A percentile compares a stretch with the other conserved stretches of the same genome.
phyloP scores from a whole-genome alignment of 1,140 invertebrate genomes.

The Drosophila ercepeae region DNA sequence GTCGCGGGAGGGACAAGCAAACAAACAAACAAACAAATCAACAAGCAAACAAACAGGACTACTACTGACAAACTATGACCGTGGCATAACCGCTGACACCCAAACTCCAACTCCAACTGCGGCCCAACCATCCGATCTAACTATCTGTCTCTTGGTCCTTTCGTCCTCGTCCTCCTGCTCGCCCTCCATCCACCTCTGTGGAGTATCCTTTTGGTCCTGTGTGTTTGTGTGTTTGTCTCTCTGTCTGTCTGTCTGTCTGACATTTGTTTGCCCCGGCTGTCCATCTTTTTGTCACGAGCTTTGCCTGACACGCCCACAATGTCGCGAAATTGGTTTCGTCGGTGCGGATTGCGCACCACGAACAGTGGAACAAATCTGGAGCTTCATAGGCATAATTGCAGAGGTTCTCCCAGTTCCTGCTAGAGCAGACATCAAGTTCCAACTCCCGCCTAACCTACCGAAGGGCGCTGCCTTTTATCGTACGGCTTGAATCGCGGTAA shows the following conservation, averaged over 20 bases:
- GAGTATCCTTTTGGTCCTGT: constrained; percentile 30
- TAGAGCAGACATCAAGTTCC: no score
- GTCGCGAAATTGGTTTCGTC: constrained; percentile 64
- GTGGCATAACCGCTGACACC: constrained; percentile 67
- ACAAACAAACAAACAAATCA: constrained; percentile 65
- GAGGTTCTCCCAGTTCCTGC: no score
- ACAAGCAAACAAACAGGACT: constrained; percentile 38
- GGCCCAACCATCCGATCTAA: constrained; percentile 7
- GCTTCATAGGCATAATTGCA: no score
- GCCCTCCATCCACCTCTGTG: constrained; percentile 6
- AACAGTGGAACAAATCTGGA: constrained; percentile 25
- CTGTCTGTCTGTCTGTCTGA: constrained; percentile 35
- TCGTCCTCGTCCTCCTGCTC: not conserved
- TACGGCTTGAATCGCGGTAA: no score
- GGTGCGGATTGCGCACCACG: constrained; percentile 21
- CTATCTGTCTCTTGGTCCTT: not conserved
- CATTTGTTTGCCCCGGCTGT: constrained; percentile 71
- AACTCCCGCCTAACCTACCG: no score
- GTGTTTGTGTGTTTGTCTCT: no score
- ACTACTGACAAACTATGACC: constrained; percentile 34
- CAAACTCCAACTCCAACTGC: constrained; percentile 22
- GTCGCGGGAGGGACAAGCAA: not conserved
- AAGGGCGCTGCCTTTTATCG: no score
- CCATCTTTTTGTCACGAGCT: constrained; percentile 76
- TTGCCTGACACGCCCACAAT: constrained; percentile 64